Evolutionary conservation across 2,888 invertebrate genomes (phyloP).

Genomic region (Ormyrus labotus): DNA sequence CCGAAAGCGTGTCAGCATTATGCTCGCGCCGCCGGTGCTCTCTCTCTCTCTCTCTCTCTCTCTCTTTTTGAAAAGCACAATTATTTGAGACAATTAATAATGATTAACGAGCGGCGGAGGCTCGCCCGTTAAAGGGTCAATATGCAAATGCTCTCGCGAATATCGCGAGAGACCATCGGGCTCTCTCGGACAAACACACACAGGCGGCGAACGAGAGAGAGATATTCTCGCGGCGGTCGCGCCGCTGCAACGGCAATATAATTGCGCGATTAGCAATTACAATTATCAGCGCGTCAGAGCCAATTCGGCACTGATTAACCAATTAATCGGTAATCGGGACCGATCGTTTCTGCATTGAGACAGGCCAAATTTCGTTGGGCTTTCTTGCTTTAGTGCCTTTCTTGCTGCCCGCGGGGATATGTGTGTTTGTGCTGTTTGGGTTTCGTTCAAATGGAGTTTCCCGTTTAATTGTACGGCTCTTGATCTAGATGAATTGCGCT

Average conservation of each 20-base stretch:
- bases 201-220: too few relatives aligned
- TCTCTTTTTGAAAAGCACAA: too few relatives aligned
- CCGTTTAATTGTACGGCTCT: too few relatives aligned
- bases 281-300: conserved; percentile 55
- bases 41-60: too few relatives aligned
- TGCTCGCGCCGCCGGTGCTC: too few relatives aligned
- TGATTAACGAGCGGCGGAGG: not conserved
- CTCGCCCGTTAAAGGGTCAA: not conserved
- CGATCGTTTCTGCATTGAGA: not conserved
- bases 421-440: too few relatives aligned
- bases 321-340: conserved; percentile 31
- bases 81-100: conserved; percentile 9
- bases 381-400: not conserved
- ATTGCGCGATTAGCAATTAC: conserved; percentile 59
- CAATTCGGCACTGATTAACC: conserved; percentile 32
- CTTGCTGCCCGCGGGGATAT: not conserved
- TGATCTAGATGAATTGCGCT: too few relatives aligned
- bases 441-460: too few relatives aligned
- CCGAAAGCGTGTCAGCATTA: not conserved
- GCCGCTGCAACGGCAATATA: conserved; percentile 19
- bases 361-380: conserved; percentile 1
- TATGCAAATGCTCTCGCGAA: conserved; percentile 27
- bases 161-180: not conserved
- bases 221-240: not conserved
- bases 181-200: too few relatives aligned